Evolutionary conservation across 2,888 invertebrate species (phyloP).

Genomic region (Dasypolia templi): DNA sequence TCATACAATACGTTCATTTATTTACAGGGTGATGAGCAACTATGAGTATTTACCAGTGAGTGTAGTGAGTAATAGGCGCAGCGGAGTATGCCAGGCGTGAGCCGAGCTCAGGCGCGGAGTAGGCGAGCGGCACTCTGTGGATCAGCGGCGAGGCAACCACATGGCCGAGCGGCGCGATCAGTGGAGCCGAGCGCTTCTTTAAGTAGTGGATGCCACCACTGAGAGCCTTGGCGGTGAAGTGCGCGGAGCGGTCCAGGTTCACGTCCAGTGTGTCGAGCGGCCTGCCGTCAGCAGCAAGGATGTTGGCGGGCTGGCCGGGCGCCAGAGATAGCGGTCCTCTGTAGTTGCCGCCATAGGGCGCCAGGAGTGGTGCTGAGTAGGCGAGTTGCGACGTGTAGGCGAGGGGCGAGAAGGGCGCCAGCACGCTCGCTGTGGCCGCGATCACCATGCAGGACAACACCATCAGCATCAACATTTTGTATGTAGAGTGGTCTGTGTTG

Average conservation of each 20-base stretch:
- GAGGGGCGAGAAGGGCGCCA: constrained; percentile 60
- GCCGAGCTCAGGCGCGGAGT: constrained; percentile 72
- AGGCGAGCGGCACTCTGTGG: constrained; percentile 68
- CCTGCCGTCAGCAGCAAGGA: constrained; percentile 85
- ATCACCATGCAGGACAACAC: constrained; percentile 92
- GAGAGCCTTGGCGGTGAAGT: constrained; percentile 81
- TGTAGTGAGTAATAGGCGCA: constrained; percentile 45
- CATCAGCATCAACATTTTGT: constrained; percentile 89
- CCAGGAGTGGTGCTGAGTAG: constrained; percentile 59
- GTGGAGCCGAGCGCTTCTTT: constrained; percentile 80
- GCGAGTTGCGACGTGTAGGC: constrained; percentile 64
- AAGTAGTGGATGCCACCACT: constrained; percentile 76
- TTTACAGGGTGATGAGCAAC: constrained; percentile 4
- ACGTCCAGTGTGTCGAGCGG: constrained; percentile 87
- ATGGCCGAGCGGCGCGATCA: constrained; percentile 49
- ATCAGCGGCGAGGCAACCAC: constrained; percentile 46
- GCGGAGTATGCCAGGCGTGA: constrained; percentile 32
- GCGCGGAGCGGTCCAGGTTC: constrained; percentile 85
- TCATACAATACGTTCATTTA: constrained; percentile 14
- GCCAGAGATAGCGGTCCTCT: constrained; percentile 85
- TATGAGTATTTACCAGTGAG: constrained; percentile 25
- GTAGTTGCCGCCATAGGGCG: constrained; percentile 77
- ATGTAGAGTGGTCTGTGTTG: constrained; percentile 84
- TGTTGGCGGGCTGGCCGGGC: constrained; percentile 85
- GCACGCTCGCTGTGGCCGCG: constrained; percentile 85